Evolutionary conservation across 2,888 invertebrate species (phyloP).

Genomic region (Sarcophaga caerulescens): DNA sequence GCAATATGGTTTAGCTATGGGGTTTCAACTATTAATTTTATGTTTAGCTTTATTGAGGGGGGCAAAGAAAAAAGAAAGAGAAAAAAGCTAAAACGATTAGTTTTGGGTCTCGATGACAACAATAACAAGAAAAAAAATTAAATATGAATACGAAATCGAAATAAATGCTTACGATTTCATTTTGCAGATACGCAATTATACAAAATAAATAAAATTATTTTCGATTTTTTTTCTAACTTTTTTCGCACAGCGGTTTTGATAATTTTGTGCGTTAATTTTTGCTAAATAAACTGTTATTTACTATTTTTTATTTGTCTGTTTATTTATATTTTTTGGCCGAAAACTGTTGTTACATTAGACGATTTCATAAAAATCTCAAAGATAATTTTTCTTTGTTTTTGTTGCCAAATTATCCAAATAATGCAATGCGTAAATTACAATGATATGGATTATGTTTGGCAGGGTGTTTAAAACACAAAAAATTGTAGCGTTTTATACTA

Average conservation of each 20-base stretch:
- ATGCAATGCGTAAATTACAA: no score
- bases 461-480: no score
- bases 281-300: no score
- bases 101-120: slow-evolving; percentile 44
- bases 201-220: slow-evolving; percentile 7
- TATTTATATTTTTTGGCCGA: slow-evolving; percentile 11
- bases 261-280: background rate
- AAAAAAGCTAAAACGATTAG: slow-evolving; percentile 13
- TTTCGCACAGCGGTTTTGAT: background rate
- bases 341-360: slow-evolving; percentile 23
- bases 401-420: background rate
- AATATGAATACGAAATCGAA: background rate
- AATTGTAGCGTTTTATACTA: no score
- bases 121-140: slow-evolving; percentile 45
- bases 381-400: slow-evolving; percentile 1
- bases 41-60: background rate
- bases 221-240: background rate
- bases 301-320: no score
- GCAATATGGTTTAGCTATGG: slow-evolving; percentile 3
- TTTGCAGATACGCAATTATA: slow-evolving; percentile 52
- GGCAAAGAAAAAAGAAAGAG: background rate
- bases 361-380: slow-evolving; percentile 36
- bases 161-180: slow-evolving; percentile 66
- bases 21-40: slow-evolving; percentile 45
- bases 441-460: no score